Conservation (phyloP, 2,797 vertebrate genomes). For the Aulostomus chinensis region DNA sequence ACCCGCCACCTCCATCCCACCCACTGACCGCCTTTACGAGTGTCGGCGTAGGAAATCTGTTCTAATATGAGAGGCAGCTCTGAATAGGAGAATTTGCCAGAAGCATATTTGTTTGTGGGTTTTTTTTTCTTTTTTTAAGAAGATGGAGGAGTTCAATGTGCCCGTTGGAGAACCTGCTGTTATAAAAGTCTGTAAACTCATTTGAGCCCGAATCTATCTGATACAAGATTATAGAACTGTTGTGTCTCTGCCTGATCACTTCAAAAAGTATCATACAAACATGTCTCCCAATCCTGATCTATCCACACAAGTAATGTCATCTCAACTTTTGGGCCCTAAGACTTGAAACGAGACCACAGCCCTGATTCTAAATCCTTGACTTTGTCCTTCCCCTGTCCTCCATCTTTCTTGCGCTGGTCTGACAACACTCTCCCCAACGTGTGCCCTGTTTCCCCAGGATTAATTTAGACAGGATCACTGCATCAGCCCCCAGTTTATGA, state of each 20-base stretch:
- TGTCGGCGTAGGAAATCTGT: conserved; percentile 50
- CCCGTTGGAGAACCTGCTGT: no score
- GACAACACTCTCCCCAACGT: not conserved
- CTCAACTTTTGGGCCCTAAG: not conserved
- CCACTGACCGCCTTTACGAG: conserved; percentile 50
- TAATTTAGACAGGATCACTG: conserved; percentile 37
- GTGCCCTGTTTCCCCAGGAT: conserved; percentile 33
- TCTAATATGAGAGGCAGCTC: conserved; percentile 12
- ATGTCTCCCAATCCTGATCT: no score
- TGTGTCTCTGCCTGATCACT: no score
- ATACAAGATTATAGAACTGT: no score
- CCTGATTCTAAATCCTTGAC: conserved; percentile 6
- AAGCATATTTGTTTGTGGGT: conserved; percentile 20
- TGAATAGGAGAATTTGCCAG: conserved; percentile 22
- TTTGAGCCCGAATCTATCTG: no score
- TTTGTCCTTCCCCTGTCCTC: conserved; percentile 11
- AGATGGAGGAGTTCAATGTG: conserved; percentile 36
- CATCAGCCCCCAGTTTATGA: conserved; percentile 41
- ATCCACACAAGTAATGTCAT: no score
- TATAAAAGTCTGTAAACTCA: no score
- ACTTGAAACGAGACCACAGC: not conserved
- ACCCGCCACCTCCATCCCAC: conserved; percentile 45
- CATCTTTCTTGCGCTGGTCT: conserved; percentile 8
- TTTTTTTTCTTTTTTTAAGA: no score
- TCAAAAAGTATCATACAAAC: no score